Percentiles rank a stretch among this genome's conserved stretches.
Conservation (phyloP, 2,797 vertebrate genomes). For the Sebastes miniatus region DNA sequence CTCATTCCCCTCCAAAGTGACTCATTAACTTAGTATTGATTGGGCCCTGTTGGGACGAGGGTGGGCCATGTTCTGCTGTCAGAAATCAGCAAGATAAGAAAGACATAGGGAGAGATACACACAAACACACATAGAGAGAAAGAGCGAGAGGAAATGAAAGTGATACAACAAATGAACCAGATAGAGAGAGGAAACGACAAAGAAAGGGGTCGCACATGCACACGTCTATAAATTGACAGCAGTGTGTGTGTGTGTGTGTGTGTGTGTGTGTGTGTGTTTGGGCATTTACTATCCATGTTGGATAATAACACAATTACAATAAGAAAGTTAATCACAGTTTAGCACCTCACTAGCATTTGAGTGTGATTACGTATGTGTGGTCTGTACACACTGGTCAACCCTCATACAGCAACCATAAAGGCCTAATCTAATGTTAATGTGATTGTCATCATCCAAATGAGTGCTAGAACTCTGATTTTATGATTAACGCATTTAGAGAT, state of each 20-base stretch:
- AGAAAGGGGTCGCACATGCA: neutral
- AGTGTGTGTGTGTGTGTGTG: neutral
- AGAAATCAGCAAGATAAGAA: constrained; percentile 64
- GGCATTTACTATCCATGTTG: neutral
- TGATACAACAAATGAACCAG: constrained; percentile 13
- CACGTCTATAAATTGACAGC: neutral
- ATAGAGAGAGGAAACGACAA: constrained; percentile 11
- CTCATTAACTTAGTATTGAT: constrained; percentile 66
- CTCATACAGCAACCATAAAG: neutral
- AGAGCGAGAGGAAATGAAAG: constrained; percentile 34
- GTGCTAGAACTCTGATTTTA: neutral
- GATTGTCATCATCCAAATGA: neutral
- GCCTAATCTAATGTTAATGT: neutral
- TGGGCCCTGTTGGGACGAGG: constrained; percentile 43
- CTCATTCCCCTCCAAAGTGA: constrained; percentile 49
- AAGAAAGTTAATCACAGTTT: neutral
- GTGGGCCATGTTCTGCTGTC: constrained; percentile 43
- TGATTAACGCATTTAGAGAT: neutral
- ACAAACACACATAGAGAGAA: neutral
- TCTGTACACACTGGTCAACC: neutral
- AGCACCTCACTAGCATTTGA: neutral
- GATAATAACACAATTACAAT: neutral
- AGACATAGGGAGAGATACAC: neutral
- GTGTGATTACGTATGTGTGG: neutral
- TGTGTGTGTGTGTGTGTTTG: neutral